These are phyloP conservation scores for Meandrusa payeni DNA, from an alignment of 2,888 invertebrate genomes.

Conservation along the genomic window DNA sequence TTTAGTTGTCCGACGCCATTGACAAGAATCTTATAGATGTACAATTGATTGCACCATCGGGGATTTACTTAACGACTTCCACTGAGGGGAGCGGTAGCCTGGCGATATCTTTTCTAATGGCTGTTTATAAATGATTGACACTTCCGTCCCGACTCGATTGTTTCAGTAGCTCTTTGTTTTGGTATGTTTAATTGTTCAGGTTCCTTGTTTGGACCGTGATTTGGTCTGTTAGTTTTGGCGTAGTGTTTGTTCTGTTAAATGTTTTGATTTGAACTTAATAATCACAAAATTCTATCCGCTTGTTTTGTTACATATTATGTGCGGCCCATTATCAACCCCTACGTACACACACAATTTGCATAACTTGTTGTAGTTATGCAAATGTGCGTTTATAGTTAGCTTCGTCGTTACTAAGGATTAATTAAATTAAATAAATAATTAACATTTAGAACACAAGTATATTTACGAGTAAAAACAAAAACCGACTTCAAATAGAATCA, in stretches of 20 bases:
- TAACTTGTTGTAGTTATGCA: too few relatives aligned
- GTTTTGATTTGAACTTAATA: too few relatives aligned
- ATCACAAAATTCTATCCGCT: too few relatives aligned
- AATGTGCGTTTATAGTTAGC: too few relatives aligned
- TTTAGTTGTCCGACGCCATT: conserved; percentile 62
- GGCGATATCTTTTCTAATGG: conserved; percentile 30
- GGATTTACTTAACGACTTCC: conserved; percentile 59
- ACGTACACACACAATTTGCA: too few relatives aligned
- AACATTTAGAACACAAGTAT: too few relatives aligned
- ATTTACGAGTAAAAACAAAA: too few relatives aligned
- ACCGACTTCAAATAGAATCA: too few relatives aligned
- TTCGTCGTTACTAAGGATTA: too few relatives aligned
- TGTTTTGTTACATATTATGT: too few relatives aligned
- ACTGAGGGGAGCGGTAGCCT: conserved; percentile 27
- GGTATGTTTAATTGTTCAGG: conserved; percentile 1
- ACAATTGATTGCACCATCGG: conserved; percentile 59
- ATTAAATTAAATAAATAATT: too few relatives aligned
- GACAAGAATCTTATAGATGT: conserved; percentile 54
- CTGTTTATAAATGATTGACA: conserved; percentile 24
- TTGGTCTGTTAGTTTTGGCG: not conserved
- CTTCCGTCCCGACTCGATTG: conserved; percentile 7
- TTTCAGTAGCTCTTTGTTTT: conserved; percentile 9
- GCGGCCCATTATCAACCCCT: too few relatives aligned
- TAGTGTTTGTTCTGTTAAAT: not conserved
- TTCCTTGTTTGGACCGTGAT: not conserved